phyloP scores from a whole-genome alignment of 2,888 invertebrate genomes.

The Sceliomorpha sp. region DNA sequence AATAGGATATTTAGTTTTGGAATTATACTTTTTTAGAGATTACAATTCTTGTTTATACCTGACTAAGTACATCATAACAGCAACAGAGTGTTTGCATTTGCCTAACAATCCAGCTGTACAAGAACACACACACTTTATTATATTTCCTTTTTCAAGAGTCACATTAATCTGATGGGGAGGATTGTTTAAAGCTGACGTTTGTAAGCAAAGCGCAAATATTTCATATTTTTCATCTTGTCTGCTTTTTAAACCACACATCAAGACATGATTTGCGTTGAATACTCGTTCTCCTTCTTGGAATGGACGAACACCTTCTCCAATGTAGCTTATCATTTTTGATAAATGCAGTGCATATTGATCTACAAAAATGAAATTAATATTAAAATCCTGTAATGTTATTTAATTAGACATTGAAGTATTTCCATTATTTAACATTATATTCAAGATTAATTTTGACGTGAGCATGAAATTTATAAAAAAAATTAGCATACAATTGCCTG shows the following conservation, averaged over 20 bases:
- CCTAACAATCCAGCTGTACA: slow-evolving; percentile 8
- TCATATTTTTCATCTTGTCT: neutral
- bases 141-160: neutral
- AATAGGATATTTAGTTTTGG: neutral
- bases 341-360: too few species aligned
- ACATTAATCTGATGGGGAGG: slow-evolving; percentile 19
- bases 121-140: slow-evolving; percentile 6
- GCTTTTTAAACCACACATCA: slow-evolving; percentile 8
- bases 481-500: too few species aligned
- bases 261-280: slow-evolving; percentile 22
- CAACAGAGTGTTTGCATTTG: slow-evolving; percentile 27
- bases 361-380: too few species aligned
- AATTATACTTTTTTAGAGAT: neutral
- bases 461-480: too few species aligned
- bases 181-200: slow-evolving; percentile 7
- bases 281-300: slow-evolving; percentile 19
- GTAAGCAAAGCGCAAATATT: slow-evolving; percentile 12
- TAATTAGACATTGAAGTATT: too few species aligned
- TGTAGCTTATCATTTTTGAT: too few species aligned
- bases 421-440: too few species aligned
- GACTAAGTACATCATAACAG: slow-evolving; percentile 11
- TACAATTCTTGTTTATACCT: slow-evolving; percentile 7
- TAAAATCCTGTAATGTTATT: too few species aligned
- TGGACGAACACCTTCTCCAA: slow-evolving; percentile 2
- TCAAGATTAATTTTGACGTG: too few species aligned